These are phyloP conservation scores for Nothocercus julius DNA, from an alignment of 2,113 vertebrate genomes.

Conservation along the genomic window DNA sequence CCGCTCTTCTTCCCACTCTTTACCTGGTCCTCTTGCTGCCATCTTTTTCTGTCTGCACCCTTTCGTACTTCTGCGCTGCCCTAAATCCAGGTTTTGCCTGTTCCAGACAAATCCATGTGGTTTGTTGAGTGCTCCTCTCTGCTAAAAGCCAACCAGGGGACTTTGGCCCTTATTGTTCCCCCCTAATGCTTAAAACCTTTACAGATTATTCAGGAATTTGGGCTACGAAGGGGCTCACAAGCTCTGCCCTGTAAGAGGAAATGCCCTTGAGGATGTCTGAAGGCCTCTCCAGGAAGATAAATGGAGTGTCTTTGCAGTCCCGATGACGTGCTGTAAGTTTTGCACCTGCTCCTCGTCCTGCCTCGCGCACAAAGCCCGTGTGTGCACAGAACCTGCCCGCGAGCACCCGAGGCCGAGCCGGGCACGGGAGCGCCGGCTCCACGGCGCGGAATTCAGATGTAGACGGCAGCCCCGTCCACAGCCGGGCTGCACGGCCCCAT, in stretches of 20 bases:
- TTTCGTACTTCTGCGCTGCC: not conserved
- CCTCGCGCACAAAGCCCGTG: not conserved
- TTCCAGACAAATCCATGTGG: not conserved
- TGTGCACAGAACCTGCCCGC: not conserved
- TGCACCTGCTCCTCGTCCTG: conserved; percentile 4
- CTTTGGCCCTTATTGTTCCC: not conserved
- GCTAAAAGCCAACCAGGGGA: not conserved
- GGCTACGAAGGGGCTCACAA: not conserved
- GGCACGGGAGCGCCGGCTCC: not conserved
- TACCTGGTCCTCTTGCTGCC: not conserved
- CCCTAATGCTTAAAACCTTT: not conserved
- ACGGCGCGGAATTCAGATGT: not conserved
- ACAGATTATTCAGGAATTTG: not conserved
- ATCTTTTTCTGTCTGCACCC: not conserved
- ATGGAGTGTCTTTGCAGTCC: conserved; percentile 1
- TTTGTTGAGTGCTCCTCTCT: not conserved
- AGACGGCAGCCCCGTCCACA: not conserved
- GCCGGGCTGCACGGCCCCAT: not conserved
- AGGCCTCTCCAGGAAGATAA: conserved; percentile 15
- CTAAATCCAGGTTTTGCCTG: not conserved
- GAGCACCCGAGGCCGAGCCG: not conserved
- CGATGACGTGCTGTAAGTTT: conserved; percentile 13
- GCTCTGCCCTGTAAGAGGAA: conserved; percentile 7
- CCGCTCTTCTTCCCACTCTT: not conserved
- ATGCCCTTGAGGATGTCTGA: conserved; percentile 12